Evolutionary conservation across 2,888 invertebrate species (phyloP).

Genomic region (Sericinus montela): DNA sequence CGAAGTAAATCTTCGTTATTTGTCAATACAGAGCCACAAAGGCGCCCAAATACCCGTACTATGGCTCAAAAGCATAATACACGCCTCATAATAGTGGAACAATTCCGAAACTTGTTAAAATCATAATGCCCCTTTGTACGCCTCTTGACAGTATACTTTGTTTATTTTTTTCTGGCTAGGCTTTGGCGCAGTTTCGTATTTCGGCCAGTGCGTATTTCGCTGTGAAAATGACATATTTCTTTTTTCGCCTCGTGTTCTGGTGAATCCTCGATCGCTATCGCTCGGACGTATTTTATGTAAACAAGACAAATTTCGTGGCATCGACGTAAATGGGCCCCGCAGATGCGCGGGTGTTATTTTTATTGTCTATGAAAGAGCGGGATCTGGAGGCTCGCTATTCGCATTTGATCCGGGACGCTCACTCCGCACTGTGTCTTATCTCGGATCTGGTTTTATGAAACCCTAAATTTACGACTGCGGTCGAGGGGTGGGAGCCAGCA

Average conservation of each 20-base stretch:
- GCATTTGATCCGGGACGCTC: conserved; percentile 73
- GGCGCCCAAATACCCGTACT: conserved; percentile 75
- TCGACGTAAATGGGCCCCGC: conserved; percentile 59
- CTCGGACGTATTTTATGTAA: conserved; percentile 70
- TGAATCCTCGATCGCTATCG: conserved; percentile 69
- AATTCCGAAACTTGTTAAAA: conserved; percentile 76
- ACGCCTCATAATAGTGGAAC: conserved; percentile 73
- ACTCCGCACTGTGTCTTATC: conserved; percentile 74
- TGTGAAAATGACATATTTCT: conserved; percentile 57
- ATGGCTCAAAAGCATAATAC: conserved; percentile 71
- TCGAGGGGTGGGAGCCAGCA: conserved; percentile 68
- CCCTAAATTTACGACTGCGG: conserved; percentile 79
- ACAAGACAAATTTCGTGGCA: conserved; percentile 72
- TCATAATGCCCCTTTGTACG: conserved; percentile 74
- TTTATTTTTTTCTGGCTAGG: conserved; percentile 40
- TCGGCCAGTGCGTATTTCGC: conserved; percentile 38
- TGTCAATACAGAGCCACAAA: conserved; percentile 78
- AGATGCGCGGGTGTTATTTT: conserved; percentile 75
- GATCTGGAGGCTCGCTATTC: conserved; percentile 47
- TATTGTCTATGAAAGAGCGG: conserved; percentile 64
- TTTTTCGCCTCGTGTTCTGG: conserved; percentile 50
- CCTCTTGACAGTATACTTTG: conserved; percentile 65
- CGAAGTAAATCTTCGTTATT: conserved; percentile 75
- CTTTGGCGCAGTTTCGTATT: conserved; percentile 53
- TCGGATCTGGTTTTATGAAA: conserved; percentile 79